Base-by-base conservation (phyloP, 2,113 vertebrate species). In the Sphyrna mokarran region DNA sequence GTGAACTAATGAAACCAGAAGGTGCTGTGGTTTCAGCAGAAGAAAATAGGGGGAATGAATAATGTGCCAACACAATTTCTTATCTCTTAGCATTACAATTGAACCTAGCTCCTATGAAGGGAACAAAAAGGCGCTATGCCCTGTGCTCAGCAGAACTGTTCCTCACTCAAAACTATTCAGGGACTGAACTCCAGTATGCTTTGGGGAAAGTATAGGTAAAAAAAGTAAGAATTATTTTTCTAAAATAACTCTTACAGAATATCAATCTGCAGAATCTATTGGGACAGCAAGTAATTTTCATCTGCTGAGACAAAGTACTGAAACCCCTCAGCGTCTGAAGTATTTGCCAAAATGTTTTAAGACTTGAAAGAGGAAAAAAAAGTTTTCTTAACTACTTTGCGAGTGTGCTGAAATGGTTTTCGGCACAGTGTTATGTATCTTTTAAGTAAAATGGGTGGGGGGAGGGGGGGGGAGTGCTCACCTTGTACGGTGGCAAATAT, bases 341-440 rank as follows among this genome's bases (percentile, higher is more conserved):
- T 95, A 33, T 95, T 95, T 95, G 94, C 94, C 94, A 95, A 95
- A 94, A 72, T 37, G 69, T 16, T 54, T 26, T 23, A 54, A 72
- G 69, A 66, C 68, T 72, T 95, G 94, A 95, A 76, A 29, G 23
- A 18, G 93, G 43, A n/a, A 48, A 61, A 90, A 90, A 90, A n/a
- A 29, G 26, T 61, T 61, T 95, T 48, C 11, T 33, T 95, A 26
- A 4, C 23, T 95, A 29, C 68, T 72, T 54, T 72, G 69, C 40
- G 26, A 95, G 29, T 95, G 68, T 54, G 43, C 43, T 76, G 69
- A 95, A 72, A 69, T 37, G 63, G 22, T n/a, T 18, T 40, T 94
- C 91, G 69, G 63, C 54, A 18, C 69, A 94, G 29, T 70, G 66
- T 43, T 76, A 48, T 20, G 87, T 95, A 95, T 22, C 69, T 26